phyloP scores from a whole-genome alignment of 1,140 invertebrate species.

The Pseudomyrmex dendroicus region DNA sequence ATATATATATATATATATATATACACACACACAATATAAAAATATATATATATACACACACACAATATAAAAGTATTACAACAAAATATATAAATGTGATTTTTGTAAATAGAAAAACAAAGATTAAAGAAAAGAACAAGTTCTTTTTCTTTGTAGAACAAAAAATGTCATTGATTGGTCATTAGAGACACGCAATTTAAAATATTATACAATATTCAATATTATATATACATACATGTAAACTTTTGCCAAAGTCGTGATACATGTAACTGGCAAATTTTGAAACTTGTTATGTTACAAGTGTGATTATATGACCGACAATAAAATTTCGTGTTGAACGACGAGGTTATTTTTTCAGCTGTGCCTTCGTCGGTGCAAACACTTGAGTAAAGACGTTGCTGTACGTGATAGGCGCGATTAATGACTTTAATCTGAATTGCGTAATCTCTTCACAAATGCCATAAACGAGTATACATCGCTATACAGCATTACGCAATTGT shows the following conservation, averaged over 20 bases:
- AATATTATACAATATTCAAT: not conserved
- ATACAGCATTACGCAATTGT: not conserved
- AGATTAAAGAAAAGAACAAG: not conserved
- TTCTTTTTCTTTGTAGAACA: not conserved
- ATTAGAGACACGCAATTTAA: not conserved
- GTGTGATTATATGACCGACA: not conserved
- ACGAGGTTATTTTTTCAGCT: constrained; percentile 32
- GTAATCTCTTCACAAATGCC: not conserved
- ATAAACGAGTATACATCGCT: not conserved
- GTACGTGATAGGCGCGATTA: constrained; percentile 23
- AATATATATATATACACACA: too few relatives aligned
- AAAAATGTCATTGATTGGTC: too few relatives aligned
- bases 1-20: too few relatives aligned
- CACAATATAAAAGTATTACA: too few relatives aligned
- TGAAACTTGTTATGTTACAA: not conserved
- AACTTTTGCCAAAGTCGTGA: too few relatives aligned
- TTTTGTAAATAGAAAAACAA: not conserved
- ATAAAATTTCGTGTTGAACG: not conserved
- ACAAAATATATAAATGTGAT: not conserved
- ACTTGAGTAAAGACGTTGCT: constrained; percentile 17
- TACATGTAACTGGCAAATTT: too few relatives aligned
- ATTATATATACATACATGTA: too few relatives aligned
- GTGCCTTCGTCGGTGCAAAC: not conserved
- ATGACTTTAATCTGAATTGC: constrained; percentile 27
- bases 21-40: too few relatives aligned